A percentile compares a stretch with the other conserved stretches of the same genome.
Conservation (phyloP, 2,797 vertebrate species). For the Anas bernieri region DNA sequence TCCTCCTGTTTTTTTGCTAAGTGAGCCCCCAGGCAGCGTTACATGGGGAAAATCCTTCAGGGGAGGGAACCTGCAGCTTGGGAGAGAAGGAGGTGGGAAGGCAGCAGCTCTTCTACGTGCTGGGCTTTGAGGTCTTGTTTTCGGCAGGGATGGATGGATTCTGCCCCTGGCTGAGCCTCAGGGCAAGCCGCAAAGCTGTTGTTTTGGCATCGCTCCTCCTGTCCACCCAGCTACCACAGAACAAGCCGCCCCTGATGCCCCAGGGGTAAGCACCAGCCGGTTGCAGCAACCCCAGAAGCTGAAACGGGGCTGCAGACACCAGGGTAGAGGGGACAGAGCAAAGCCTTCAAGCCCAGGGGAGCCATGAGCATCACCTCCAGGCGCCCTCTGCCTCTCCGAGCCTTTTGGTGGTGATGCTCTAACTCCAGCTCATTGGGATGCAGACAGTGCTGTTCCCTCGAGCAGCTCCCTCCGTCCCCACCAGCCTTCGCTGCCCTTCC, state of each 20-base stretch:
- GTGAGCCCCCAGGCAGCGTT: neutral
- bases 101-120: neutral
- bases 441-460: slow-evolving; percentile 41
- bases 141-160: neutral
- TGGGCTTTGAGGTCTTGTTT: neutral
- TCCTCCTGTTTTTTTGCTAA: neutral
- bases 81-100: neutral
- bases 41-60: neutral
- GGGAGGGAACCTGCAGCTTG: fast-evolving
- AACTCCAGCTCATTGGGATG: slow-evolving; percentile 24
- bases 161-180: neutral
- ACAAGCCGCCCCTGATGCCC: neutral
- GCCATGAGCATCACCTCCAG: fast-evolving
- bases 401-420: neutral
- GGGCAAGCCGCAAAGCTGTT: neutral
- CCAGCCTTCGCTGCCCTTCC: neutral
- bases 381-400: neutral
- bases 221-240: neutral
- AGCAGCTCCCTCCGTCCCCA: neutral
- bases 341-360: neutral
- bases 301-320: neutral
- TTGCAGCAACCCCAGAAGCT: neutral
- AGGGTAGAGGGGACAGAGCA: neutral
- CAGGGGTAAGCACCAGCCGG: neutral
- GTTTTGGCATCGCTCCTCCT: neutral